Conservation (phyloP, 23 tunicate species). For the Trididemnum nubilum region DNA sequence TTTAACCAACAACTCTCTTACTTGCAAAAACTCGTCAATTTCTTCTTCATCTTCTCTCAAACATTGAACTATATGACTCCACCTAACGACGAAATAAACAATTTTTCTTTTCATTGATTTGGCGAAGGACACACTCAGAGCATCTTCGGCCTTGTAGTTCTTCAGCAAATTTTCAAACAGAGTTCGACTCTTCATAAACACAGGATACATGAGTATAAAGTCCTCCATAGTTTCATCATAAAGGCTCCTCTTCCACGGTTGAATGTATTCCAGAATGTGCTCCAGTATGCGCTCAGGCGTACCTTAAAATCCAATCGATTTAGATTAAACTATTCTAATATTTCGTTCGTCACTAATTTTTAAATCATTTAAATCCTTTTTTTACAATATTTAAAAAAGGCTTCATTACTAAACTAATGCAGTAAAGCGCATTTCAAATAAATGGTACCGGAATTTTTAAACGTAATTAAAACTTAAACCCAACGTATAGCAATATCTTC, state of each 20-base stretch:
- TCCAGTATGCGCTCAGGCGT: slow-evolving; percentile 77
- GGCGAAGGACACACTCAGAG: slow-evolving; percentile 34
- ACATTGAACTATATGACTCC: slow-evolving; percentile 83
- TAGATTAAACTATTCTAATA: no score
- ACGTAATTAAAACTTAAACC: no score
- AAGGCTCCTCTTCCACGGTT: slow-evolving; percentile 60
- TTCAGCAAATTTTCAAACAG: slow-evolving; percentile 62
- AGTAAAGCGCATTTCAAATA: no score
- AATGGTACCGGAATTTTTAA: no score
- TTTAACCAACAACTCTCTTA: not conserved
- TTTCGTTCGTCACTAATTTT: no score
- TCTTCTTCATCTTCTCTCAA: slow-evolving; percentile 39
- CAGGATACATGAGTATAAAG: slow-evolving; percentile 55
- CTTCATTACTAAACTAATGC: no score
- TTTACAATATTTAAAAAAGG: not conserved
- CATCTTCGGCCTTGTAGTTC: slow-evolving; percentile 61
- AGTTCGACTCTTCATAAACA: slow-evolving; percentile 51
- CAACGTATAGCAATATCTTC: no score
- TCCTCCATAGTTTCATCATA: slow-evolving; percentile 80
- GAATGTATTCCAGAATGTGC: slow-evolving; percentile 66
- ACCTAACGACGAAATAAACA: slow-evolving; percentile 85
- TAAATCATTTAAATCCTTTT: no score
- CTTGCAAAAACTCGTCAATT: slow-evolving; percentile 54
- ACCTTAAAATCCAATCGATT: slow-evolving; percentile 45
- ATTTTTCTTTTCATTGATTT: slow-evolving; percentile 72